Evolutionary conservation across 2,888 invertebrate genomes (phyloP).

Genomic region (Colostygia pectinataria): DNA sequence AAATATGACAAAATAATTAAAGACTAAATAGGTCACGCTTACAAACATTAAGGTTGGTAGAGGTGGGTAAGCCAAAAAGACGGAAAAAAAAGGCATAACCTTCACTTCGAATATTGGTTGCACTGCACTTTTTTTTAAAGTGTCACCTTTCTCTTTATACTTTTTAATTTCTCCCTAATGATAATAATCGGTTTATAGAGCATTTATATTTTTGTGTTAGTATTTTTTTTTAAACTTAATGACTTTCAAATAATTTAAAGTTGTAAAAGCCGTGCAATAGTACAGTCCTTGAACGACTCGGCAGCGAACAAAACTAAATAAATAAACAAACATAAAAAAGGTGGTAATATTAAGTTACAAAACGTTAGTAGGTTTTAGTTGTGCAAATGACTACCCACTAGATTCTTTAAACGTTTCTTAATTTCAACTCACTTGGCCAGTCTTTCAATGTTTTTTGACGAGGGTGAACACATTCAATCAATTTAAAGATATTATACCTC

Average conservation of each 20-base stretch:
- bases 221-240: too few relatives aligned
- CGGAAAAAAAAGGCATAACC: too few relatives aligned
- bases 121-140: constrained; percentile 14
- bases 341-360: constrained; percentile 24
- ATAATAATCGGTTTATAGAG: too few relatives aligned
- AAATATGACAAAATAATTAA: too few relatives aligned
- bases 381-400: constrained; percentile 32
- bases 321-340: constrained; percentile 23
- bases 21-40: too few relatives aligned
- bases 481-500: background rate
- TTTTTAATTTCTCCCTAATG: background rate
- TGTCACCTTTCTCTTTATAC: constrained; percentile 25
- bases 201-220: too few relatives aligned
- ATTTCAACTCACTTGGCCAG: constrained; percentile 27
- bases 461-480: constrained; percentile 3
- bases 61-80: too few relatives aligned
- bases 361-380: constrained; percentile 27
- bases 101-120: constrained; percentile 19
- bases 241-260: background rate
- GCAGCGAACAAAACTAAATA: constrained; percentile 23
- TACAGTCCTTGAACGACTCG: constrained; percentile 28
- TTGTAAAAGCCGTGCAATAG: background rate
- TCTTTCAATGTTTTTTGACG: constrained; percentile 16
- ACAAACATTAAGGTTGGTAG: too few relatives aligned
- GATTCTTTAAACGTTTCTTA: constrained; percentile 28